Percentiles rank a stretch among this genome's conserved stretches.
Evolutionary conservation across 2,888 invertebrate genomes (phyloP).

Genomic region (Odontothrips loti): DNA sequence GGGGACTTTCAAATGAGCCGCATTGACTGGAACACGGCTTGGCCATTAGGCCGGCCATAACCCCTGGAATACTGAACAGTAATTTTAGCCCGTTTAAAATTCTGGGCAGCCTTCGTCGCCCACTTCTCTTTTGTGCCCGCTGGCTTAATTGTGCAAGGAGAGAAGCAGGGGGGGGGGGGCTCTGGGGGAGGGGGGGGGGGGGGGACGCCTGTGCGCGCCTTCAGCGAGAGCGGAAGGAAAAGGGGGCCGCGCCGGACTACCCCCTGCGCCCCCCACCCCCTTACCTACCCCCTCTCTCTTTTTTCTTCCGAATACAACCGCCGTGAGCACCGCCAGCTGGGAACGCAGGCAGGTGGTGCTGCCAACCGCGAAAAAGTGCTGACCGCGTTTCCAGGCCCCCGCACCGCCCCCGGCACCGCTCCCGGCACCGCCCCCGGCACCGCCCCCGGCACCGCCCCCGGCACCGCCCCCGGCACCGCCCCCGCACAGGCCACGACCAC

Average conservation of each 20-base stretch:
- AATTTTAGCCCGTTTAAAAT: conserved; percentile 23
- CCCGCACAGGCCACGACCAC: not conserved
- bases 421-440: not conserved
- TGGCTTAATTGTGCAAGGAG: conserved; percentile 17
- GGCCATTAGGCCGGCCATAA: conserved; percentile 21
- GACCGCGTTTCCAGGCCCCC: not conserved
- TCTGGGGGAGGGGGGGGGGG: not conserved
- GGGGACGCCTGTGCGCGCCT: not conserved
- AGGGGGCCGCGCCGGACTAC: not conserved
- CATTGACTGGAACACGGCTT: conserved; percentile 22
- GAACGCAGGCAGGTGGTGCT: conserved; percentile 5
- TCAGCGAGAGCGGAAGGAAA: not conserved
- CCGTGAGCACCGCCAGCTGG: not conserved
- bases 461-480: too few species aligned
- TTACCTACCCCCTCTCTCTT: too few species aligned
- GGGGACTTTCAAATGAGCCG: conserved; percentile 24
- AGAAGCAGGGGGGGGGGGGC: not conserved
- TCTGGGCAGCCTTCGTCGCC: conserved; percentile 21
- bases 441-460: too few species aligned
- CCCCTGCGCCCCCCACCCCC: not conserved
- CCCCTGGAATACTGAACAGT: conserved; percentile 20
- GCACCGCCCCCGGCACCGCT: not conserved
- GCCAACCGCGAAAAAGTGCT: not conserved
- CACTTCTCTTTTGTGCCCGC: conserved; percentile 24
- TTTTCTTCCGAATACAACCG: too few species aligned